Evolutionary conservation across 2,113 vertebrate species (phyloP).

Genomic region (Tor tambroides): DNA sequence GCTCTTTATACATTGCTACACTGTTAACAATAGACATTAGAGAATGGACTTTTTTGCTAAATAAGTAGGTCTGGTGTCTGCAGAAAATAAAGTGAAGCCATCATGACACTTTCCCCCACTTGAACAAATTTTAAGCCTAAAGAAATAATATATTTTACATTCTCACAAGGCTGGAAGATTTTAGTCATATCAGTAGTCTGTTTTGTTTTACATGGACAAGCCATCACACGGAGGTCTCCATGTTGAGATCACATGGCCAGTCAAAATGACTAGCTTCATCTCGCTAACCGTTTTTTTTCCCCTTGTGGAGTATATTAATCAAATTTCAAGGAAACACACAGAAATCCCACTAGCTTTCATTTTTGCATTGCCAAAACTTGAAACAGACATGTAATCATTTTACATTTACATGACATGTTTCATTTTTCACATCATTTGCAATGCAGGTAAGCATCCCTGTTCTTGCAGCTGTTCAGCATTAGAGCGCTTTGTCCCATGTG

Average conservation of each 20-base stretch:
- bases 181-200: too few species aligned
- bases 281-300: too few species aligned
- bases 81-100: neutral
- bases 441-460: constrained; percentile 45
- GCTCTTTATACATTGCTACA: too few species aligned
- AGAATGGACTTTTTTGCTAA: too few species aligned
- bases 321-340: neutral
- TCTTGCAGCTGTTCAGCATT: constrained; percentile 35
- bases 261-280: too few species aligned
- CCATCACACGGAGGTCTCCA: too few species aligned
- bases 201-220: too few species aligned
- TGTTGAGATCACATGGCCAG: too few species aligned
- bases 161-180: too few species aligned
- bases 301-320: neutral
- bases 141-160: too few species aligned
- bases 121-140: neutral
- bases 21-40: too few species aligned
- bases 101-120: neutral
- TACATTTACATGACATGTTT: constrained; percentile 19
- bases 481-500: constrained; percentile 19
- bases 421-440: constrained; percentile 30
- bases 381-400: neutral
- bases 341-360: neutral
- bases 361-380: neutral
- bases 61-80: neutral